These are phyloP conservation scores for Tychaedon coryphoeus DNA, from an alignment of 2,113 vertebrate species.

Conservation along the genomic window DNA sequence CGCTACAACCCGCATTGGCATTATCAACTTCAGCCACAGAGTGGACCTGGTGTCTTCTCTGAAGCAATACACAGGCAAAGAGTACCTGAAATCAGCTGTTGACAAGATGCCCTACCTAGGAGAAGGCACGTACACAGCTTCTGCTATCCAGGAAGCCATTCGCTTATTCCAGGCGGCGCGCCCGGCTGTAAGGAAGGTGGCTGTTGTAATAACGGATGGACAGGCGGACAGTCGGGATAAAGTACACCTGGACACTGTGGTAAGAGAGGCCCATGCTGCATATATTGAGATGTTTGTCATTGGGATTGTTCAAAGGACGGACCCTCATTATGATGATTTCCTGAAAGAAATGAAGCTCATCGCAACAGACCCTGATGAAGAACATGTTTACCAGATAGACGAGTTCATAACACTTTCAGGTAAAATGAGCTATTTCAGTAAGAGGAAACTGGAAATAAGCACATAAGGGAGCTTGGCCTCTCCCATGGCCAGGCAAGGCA, in stretches of 20 bases:
- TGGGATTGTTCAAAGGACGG: constrained; percentile 76
- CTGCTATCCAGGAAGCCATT: constrained; percentile 75
- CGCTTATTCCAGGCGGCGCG: constrained; percentile 69
- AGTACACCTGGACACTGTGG: constrained; percentile 58
- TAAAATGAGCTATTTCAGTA: constrained; percentile 53
- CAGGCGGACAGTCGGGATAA: constrained; percentile 76
- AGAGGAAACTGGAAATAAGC: neutral
- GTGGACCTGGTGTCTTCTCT: constrained; percentile 75
- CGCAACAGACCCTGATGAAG: constrained; percentile 78
- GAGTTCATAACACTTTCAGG: constrained; percentile 81
- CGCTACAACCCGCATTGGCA: constrained; percentile 68
- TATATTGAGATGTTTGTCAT: constrained; percentile 81
- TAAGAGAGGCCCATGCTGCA: constrained; percentile 52
- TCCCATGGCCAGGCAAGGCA: neutral
- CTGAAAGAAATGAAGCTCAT: constrained; percentile 79
- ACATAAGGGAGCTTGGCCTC: neutral
- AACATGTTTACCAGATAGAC: constrained; percentile 81
- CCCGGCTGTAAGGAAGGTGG: constrained; percentile 76
- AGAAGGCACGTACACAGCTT: constrained; percentile 83
- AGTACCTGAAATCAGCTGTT: constrained; percentile 71
- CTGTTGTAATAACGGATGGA: constrained; percentile 81
- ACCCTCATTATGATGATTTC: constrained; percentile 74
- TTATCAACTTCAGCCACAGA: constrained; percentile 85
- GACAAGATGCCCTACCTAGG: constrained; percentile 83
- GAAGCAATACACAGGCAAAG: constrained; percentile 67